These are phyloP conservation scores for Hemiscyllium ocellatum DNA, from an alignment of 2,113 vertebrate genomes.

Conservation along the genomic window DNA sequence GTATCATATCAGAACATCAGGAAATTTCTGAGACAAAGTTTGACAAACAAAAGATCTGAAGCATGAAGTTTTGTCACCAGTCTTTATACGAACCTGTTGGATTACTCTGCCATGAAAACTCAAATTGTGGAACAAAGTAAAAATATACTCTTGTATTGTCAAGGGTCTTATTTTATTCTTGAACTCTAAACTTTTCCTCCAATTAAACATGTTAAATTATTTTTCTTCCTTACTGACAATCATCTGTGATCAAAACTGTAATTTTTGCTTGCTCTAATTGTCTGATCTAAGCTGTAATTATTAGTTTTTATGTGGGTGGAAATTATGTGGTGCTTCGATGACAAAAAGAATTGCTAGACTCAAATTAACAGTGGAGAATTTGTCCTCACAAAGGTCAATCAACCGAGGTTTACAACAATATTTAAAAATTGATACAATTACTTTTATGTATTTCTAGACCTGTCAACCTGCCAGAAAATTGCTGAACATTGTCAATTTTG, in stretches of 20 bases:
- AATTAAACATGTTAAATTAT: conserved; percentile 1
- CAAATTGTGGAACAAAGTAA: neutral
- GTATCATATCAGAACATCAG: neutral
- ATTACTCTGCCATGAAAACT: neutral
- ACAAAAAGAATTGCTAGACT: neutral
- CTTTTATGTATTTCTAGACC: neutral
- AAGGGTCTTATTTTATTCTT: neutral
- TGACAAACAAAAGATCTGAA: neutral
- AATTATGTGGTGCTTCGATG: neutral
- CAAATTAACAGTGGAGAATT: neutral
- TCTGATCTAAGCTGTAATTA: neutral
- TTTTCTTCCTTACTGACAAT: neutral
- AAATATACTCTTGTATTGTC: neutral
- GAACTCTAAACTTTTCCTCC: neutral
- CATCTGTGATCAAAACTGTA: neutral
- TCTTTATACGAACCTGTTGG: neutral
- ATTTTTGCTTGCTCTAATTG: neutral
- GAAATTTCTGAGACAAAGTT: neutral
- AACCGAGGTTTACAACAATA: neutral
- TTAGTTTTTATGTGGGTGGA: conserved; percentile 21
- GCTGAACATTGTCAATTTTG: neutral
- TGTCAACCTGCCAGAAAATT: neutral
- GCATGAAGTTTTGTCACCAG: neutral
- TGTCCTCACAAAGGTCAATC: neutral
- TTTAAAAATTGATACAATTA: neutral